Evolutionary conservation across 2,888 invertebrate species (phyloP), one percentile per base, ranked within the genome.

Genomic region (Cosmia pyralina): DNA sequence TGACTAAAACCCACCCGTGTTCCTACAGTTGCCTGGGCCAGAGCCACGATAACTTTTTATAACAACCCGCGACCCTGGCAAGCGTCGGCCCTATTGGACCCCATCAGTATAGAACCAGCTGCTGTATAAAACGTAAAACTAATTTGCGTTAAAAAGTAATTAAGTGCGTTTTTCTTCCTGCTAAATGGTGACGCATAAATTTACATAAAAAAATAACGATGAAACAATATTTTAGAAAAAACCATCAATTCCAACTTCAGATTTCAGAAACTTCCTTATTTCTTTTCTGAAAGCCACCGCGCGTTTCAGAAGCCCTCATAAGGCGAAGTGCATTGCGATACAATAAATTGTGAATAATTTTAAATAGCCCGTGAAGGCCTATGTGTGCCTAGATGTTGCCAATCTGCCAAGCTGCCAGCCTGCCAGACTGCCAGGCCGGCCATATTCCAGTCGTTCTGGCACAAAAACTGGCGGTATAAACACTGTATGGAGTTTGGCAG

Each of bases 381-480:
- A 64, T 44, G 48, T 55, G 60, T 46, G 69, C 74, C 65, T 69
- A 63, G 69, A 60, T 73, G 34, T 84, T 81, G 71, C 71, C 75
- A 82, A 81, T 75, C 81, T 78, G 83, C 81, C 84, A 79, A 69
- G 55, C 72, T 79, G 76, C 72, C 73, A 69, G 72, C 53, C 75
- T 82, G 86, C 78, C 81, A 63, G 82, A n/a, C 69, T 82, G 74
- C 77, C 76, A 77, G 77, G 50, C 80, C 64, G 66, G 76, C 87
- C 87, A 89, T 88, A 89, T 89, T 86, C 85, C 87, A 90, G 90
- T 82, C 85, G 82, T 88, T 88, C 88, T 88, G 90, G 90, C 90
- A 88, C 87, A 84, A 82, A 83, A 88, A 79, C 81, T 66, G 67
- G 73, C 66, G 67, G 69, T 73, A 82, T 79, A 85, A 83, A 87